These are phyloP conservation scores for Stenoptilia bipunctidactyla DNA, from an alignment of 2,888 invertebrate genomes.

Conservation along the genomic window DNA sequence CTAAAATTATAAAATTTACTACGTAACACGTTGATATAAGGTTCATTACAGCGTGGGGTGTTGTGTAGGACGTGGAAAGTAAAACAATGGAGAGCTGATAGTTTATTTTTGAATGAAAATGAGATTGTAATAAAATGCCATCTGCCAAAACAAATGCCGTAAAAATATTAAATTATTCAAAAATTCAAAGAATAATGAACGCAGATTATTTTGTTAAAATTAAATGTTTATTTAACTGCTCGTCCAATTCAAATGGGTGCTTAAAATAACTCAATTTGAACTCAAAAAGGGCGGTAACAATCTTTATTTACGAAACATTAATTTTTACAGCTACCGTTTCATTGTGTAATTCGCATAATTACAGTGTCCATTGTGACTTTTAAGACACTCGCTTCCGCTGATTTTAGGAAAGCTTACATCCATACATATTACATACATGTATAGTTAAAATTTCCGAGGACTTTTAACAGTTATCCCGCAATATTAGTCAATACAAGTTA, in stretches of 20 bases:
- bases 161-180: slow-evolving; percentile 25
- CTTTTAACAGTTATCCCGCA: not conserved
- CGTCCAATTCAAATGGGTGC: too few relatives aligned
- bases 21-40: not conserved
- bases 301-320: slow-evolving; percentile 46
- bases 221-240: too few relatives aligned
- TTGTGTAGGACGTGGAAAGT: not conserved
- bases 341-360: slow-evolving; percentile 25
- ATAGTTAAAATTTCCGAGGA: not conserved
- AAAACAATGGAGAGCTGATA: not conserved
- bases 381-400: not conserved
- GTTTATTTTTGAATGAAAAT: slow-evolving; percentile 3
- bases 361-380: not conserved
- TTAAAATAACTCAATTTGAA: too few relatives aligned
- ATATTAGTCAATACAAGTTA: not conserved
- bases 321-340: slow-evolving; percentile 36
- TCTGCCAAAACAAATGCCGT: slow-evolving; percentile 55
- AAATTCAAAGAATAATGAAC: too few relatives aligned
- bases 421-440: not conserved
- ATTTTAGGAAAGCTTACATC: too few relatives aligned
- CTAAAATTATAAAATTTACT: slow-evolving; percentile 1
- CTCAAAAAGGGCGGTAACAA: slow-evolving; percentile 9
- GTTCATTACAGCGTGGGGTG: not conserved
- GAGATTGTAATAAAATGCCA: slow-evolving; percentile 30
- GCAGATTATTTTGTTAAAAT: slow-evolving; percentile 44